Conservation (phyloP, 1,140 invertebrate genomes). For the Trigoniulus corallinus region DNA sequence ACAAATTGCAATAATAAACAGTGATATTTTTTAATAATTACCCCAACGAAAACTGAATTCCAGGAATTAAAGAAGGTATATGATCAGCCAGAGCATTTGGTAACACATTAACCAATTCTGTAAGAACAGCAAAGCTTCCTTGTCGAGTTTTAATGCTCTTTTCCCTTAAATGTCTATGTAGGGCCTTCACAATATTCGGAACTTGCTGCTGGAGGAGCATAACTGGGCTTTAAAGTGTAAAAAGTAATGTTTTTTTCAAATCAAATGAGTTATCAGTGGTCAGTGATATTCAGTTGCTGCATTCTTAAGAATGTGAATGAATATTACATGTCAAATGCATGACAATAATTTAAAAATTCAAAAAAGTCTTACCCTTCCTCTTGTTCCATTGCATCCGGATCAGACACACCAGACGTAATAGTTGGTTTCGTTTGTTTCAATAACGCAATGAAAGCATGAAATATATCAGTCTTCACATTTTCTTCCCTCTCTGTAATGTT, state of each 20-base stretch:
- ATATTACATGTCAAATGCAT: neutral
- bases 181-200: slow-evolving; percentile 60
- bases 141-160: slow-evolving; percentile 86
- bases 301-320: too few relatives aligned
- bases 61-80: slow-evolving; percentile 66
- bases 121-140: slow-evolving; percentile 75
- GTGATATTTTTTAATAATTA: slow-evolving; percentile 14
- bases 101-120: slow-evolving; percentile 73
- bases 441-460: slow-evolving; percentile 89
- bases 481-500: slow-evolving; percentile 70
- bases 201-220: slow-evolving; percentile 35
- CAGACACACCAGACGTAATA: slow-evolving; percentile 32
- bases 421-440: slow-evolving; percentile 68
- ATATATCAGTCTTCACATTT: slow-evolving; percentile 96
- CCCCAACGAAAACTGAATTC: slow-evolving; percentile 77
- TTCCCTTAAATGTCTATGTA: slow-evolving; percentile 81
- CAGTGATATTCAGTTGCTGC: too few relatives aligned
- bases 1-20: slow-evolving; percentile 6
- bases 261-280: too few relatives aligned
- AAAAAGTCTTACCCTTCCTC: slow-evolving; percentile 37
- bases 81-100: slow-evolving; percentile 75
- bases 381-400: slow-evolving; percentile 62
- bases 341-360: neutral
- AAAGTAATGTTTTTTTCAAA: neutral
- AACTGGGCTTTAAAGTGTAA: slow-evolving; percentile 11